Conservation (phyloP, 2,113 vertebrate genomes). For the Fulmarus glacialis region DNA sequence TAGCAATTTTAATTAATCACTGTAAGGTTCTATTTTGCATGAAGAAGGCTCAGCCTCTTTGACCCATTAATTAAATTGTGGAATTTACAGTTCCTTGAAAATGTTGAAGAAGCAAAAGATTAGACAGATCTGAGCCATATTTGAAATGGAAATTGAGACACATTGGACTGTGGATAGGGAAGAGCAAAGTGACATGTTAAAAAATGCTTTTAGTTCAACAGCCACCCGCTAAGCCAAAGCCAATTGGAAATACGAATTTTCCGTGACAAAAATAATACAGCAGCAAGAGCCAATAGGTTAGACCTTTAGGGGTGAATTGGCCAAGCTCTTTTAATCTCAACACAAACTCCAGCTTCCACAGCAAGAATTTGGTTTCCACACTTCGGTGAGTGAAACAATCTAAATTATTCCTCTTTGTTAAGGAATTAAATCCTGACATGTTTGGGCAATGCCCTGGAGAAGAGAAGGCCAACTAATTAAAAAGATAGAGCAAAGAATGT, state of each 20-base stretch:
- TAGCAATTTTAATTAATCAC: slow-evolving; percentile 69
- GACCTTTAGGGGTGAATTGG: neutral
- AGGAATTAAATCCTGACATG: neutral
- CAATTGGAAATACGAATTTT: neutral
- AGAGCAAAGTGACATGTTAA: neutral
- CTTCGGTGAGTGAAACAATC: neutral
- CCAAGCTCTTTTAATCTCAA: neutral
- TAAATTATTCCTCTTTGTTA: neutral
- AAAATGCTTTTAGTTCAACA: slow-evolving; percentile 6
- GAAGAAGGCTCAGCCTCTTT: slow-evolving; percentile 41
- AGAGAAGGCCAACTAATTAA: neutral
- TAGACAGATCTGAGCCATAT: slow-evolving; percentile 45
- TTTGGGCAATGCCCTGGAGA: neutral
- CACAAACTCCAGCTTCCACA: neutral
- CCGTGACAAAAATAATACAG: neutral
- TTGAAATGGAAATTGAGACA: slow-evolving; percentile 64
- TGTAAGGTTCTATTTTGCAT: slow-evolving; percentile 49
- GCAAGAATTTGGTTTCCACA: neutral
- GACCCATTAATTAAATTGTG: slow-evolving; percentile 72
- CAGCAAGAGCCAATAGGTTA: neutral
- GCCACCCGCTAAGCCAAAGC: neutral
- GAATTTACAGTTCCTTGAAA: slow-evolving; percentile 61
- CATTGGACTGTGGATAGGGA: neutral
- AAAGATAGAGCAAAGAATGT: neutral
- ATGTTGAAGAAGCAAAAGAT: slow-evolving; percentile 59